These are phyloP conservation scores for Drosophila melanocephala DNA, from an alignment of 2,888 invertebrate genomes.

Conservation along the genomic window DNA sequence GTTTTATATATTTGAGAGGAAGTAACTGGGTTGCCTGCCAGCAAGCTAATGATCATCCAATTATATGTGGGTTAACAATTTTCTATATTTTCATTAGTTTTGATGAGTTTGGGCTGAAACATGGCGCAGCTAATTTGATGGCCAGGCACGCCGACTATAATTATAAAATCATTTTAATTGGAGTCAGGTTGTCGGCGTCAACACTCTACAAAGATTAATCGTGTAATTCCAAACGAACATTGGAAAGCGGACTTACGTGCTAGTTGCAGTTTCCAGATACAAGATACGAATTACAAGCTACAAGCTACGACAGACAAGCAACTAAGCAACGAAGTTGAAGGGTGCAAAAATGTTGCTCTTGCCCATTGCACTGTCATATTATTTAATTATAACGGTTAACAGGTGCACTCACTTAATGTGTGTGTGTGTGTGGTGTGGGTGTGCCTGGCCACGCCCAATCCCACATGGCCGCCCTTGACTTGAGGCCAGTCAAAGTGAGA, in stretches of 20 bases:
- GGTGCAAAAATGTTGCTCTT: conserved; percentile 28
- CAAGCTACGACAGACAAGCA: background rate
- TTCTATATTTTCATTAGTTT: conserved; percentile 68
- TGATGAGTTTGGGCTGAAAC: conserved; percentile 34
- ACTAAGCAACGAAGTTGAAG: conserved; percentile 30
- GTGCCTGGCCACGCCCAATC: conserved; percentile 25
- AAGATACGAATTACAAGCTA: conserved; percentile 17
- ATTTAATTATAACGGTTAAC: conserved; percentile 66
- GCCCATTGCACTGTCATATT: conserved; percentile 35
- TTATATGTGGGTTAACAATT: conserved; percentile 68
- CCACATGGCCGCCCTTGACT: conserved; percentile 1
- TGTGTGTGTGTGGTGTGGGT: background rate
- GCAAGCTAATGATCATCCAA: conserved; percentile 64
- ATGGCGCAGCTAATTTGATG: conserved; percentile 61
- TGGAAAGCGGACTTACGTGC: conserved; percentile 18
- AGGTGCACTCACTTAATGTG: conserved; percentile 54
- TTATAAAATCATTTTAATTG: conserved; percentile 79
- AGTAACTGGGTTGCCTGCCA: conserved; percentile 36
- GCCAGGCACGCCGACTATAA: conserved; percentile 57
- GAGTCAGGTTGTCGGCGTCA: conserved; percentile 53
- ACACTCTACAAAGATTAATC: conserved; percentile 67
- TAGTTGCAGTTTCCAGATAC: conserved; percentile 16
- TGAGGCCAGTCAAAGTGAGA: conserved; percentile 22
- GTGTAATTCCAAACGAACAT: conserved; percentile 52
- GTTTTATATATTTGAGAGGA: conserved; percentile 19